phyloP scores from a whole-genome alignment of 2,113 vertebrate genomes.

The Lanius collurio region DNA sequence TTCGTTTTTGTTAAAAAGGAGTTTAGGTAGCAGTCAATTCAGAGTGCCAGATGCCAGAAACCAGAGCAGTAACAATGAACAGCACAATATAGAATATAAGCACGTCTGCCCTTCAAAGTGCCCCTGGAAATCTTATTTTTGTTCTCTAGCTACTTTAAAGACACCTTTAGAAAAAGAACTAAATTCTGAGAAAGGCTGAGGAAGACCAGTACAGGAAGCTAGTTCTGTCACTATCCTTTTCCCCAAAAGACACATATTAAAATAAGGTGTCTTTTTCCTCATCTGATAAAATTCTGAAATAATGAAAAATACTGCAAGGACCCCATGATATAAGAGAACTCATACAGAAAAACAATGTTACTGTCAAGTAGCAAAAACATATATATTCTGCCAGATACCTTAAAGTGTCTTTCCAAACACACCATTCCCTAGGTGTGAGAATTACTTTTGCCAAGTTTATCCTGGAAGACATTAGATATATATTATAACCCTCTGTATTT shows the following conservation, averaged over 20 bases:
- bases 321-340: background rate
- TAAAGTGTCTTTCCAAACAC: background rate
- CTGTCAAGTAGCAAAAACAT: background rate
- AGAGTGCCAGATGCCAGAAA: background rate
- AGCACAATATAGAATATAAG: background rate
- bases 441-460: background rate
- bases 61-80: background rate
- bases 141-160: background rate
- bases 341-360: background rate
- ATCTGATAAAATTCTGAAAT: background rate
- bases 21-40: background rate
- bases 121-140: background rate
- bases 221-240: background rate
- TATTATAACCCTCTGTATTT: background rate
- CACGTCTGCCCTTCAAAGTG: background rate
- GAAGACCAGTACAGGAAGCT: background rate
- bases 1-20: background rate
- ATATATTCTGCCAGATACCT: background rate
- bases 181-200: background rate
- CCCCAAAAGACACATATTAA: background rate
- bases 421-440: background rate
- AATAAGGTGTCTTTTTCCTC: background rate
- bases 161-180: background rate
- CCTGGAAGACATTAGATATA: background rate
- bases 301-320: background rate